Conservation (phyloP, 2,888 invertebrate species). For the Acanthococcus lagerstroemiae region DNA sequence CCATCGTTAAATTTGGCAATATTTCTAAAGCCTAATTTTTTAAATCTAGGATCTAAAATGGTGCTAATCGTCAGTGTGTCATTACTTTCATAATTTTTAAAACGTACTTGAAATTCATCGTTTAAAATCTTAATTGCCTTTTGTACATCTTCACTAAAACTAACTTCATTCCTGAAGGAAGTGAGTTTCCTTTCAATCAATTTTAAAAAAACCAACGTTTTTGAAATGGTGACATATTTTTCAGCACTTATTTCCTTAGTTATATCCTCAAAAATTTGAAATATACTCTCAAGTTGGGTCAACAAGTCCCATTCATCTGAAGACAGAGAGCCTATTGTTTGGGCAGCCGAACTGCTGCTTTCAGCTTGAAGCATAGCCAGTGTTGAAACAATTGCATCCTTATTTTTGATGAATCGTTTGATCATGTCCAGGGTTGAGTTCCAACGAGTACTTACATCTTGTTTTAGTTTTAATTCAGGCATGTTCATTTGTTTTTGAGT, state of each 20-base stretch:
- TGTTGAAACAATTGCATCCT: neutral
- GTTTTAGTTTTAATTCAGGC: neutral
- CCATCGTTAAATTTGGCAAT: neutral
- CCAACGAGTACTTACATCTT: conserved; percentile 13
- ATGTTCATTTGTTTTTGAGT: neutral
- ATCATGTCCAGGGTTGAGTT: conserved; percentile 1
- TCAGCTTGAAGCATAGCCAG: neutral
- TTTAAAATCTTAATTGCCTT: neutral
- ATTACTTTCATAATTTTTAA: neutral
- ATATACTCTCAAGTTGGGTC: neutral
- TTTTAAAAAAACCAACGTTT: neutral
- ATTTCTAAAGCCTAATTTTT: neutral
- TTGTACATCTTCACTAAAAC: neutral
- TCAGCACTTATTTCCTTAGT: neutral
- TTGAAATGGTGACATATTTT: neutral
- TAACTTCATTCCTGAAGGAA: neutral
- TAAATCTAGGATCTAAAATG: neutral
- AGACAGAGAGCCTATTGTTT: neutral
- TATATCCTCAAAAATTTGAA: neutral
- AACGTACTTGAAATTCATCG: neutral
- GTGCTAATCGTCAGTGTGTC: neutral
- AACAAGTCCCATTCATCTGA: neutral
- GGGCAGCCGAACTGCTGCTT: neutral
- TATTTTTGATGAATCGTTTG: neutral
- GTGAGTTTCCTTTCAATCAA: neutral